These are phyloP conservation scores for Sinosuthora webbiana DNA, from an alignment of 2,113 vertebrate species.

Conservation along the genomic window DNA sequence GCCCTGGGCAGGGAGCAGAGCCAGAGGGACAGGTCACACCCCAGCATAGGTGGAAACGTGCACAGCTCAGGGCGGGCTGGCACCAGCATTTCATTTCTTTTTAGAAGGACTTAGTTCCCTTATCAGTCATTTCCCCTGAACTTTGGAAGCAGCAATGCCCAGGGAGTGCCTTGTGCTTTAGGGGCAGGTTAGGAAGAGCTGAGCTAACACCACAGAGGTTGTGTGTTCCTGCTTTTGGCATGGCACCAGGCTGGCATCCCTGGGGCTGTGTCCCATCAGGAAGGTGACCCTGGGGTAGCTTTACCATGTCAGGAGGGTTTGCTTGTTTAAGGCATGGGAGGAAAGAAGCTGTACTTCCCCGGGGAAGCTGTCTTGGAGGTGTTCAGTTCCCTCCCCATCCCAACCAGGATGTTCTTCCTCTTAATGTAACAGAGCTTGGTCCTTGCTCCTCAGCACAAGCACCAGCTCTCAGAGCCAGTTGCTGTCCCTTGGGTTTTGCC, in stretches of 20 bases:
- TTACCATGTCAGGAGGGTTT: background rate
- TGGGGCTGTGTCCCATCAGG: background rate
- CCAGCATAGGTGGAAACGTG: fast-evolving
- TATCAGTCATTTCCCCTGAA: background rate
- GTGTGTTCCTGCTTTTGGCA: background rate
- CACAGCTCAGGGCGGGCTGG: background rate
- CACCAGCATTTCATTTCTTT: background rate
- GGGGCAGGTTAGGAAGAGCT: background rate
- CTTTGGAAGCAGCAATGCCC: background rate
- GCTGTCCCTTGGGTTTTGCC: background rate
- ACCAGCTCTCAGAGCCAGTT: background rate
- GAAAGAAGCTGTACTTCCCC: background rate
- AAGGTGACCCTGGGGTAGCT: background rate
- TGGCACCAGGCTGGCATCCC: background rate
- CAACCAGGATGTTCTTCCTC: background rate
- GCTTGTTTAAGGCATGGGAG: background rate
- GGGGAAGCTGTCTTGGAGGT: background rate
- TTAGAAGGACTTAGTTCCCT: background rate
- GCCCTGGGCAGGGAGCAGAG: background rate
- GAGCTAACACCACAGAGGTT: background rate
- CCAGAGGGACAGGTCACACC: background rate
- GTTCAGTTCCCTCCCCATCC: background rate
- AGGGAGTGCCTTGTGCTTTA: background rate
- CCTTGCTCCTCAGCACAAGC: background rate
- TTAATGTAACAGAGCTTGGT: background rate